Conservation (phyloP, 2,113 vertebrate genomes). For the Nannospalax galili region DNA sequence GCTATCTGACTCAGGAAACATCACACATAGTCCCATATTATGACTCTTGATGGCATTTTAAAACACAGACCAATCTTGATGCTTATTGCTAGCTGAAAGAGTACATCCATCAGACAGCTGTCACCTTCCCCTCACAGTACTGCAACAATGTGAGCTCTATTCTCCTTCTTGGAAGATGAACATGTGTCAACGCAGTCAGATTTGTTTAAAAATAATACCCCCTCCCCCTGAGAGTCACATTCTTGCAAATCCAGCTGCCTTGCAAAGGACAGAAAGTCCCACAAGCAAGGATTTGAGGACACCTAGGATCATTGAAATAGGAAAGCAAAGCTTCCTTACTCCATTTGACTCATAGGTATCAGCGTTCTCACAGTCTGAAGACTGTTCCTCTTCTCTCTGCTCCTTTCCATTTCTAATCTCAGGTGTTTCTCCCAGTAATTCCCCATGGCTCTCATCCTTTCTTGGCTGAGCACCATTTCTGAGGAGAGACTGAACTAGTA, state of each 20-base stretch:
- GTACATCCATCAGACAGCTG: neutral
- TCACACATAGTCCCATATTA: fast-evolving
- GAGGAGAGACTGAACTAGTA: neutral
- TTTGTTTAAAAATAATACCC: neutral
- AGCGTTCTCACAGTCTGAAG: neutral
- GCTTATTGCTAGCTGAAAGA: neutral
- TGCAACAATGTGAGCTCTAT: no score
- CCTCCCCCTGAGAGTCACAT: neutral
- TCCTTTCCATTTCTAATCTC: no score
- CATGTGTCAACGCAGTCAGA: neutral
- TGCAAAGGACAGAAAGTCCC: neutral
- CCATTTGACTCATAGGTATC: neutral
- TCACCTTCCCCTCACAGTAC: neutral
- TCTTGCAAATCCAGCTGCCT: neutral
- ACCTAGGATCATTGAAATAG: neutral
- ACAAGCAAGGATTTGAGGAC: neutral
- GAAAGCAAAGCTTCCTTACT: neutral
- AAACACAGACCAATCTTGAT: no score
- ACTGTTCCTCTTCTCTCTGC: neutral
- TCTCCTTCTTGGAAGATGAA: neutral
- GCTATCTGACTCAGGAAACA: neutral
- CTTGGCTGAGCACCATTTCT: neutral
- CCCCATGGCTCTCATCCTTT: no score
- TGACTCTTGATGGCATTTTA: neutral
- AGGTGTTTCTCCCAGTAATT: neutral